These are phyloP conservation scores for Protobothrops flavoviridis DNA, from an alignment of 2,113 vertebrate genomes.

Conservation along the genomic window DNA sequence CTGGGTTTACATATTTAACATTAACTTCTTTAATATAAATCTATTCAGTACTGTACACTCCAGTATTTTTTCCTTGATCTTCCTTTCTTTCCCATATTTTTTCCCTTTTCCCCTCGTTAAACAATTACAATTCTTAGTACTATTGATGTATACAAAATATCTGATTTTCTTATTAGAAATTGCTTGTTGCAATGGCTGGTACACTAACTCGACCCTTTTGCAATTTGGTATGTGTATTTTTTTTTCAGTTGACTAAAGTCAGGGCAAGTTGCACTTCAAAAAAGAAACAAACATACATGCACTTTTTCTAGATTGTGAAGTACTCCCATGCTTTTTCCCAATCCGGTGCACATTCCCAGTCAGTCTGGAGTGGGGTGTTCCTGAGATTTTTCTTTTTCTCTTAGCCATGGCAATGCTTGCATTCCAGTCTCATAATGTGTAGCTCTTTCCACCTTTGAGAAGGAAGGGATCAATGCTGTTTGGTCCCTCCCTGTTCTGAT, in stretches of 20 bases:
- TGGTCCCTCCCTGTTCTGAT: neutral
- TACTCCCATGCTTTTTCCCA: neutral
- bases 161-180: neutral
- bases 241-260: neutral
- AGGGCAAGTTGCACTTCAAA: neutral
- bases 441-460: neutral
- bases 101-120: too few species aligned
- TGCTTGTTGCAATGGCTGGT: neutral
- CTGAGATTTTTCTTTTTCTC: neutral
- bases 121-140: too few species aligned
- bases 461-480: neutral
- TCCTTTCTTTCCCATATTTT: too few species aligned
- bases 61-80: too few species aligned
- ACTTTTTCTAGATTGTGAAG: neutral
- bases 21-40: too few species aligned
- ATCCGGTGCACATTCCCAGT: neutral
- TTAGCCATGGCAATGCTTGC: neutral
- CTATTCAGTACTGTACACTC: too few species aligned
- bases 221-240: neutral
- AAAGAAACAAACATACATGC: neutral
- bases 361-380: neutral
- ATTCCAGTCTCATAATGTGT: neutral
- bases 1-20: too few species aligned
- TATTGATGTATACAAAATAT: neutral
- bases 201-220: neutral